Base-by-base conservation (phyloP, 2,113 vertebrate species). In the Phycodurus eques region DNA sequence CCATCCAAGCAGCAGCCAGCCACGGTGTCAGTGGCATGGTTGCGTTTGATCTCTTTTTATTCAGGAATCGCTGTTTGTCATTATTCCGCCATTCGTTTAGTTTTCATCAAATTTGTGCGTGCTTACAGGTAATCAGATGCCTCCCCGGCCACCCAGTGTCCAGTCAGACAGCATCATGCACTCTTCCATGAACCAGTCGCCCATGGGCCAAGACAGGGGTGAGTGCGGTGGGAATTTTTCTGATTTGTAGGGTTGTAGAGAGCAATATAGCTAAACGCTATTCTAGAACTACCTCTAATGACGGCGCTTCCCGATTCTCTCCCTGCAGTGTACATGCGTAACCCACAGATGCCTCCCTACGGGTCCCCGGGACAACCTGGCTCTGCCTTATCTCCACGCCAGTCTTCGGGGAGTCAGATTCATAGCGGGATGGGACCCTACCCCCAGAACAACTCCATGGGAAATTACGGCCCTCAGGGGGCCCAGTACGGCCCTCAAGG, bases 301-400 rank as follows among this genome's bases (percentile, higher is more conserved):
- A 20, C 1, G 17, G 7, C 9, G 5, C 14, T 17, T 33, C 15
- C n/a, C 0, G 6, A 0, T 35, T 73, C 65, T 69, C 27, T 57
- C 60, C 42, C 67, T 66, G 33, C 88, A 99, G 98, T 96, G 86
- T 99, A 96, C 92, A 94, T 99, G 93, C 95, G 98, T 78, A 98
- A 95, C 88, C 94, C 98, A 76, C 96, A 96, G 92, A 96, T 99
- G 92, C 93, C 96, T 86, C 94, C 96, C 61, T 98, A 98, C 71
- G 95, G 95, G 75, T 98, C 97, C 72, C 96, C 97, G 73, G 88
- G 88, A 79, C 97, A 98, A 88, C 94, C 97, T 12, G 95, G 95
- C 85, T 98, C 97, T 22, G 95, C 97, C 93, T 95, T 99, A 94
- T 99, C 98, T 80, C 98, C 98, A 63, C 96, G 96, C 82, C 96